These are phyloP conservation scores for Colinus virginianus DNA, from an alignment of 2,113 vertebrate genomes.

Conservation along the genomic window DNA sequence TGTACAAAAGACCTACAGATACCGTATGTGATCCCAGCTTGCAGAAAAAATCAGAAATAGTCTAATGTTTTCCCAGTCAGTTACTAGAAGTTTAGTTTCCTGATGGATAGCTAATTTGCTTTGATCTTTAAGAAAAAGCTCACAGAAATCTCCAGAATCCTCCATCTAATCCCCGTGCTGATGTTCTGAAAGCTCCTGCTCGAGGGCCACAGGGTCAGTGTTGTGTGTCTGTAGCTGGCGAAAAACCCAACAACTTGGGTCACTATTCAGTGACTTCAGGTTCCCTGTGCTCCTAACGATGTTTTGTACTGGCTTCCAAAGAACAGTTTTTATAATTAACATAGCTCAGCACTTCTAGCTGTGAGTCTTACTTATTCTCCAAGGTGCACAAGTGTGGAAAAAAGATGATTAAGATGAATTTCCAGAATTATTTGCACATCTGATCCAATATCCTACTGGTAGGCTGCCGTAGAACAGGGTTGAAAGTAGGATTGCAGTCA, in stretches of 20 bases:
- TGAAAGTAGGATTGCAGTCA: neutral
- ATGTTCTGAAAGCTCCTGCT: fast-evolving
- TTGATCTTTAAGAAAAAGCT: neutral
- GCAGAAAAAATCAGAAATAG: neutral
- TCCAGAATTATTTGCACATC: neutral
- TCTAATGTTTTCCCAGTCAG: neutral
- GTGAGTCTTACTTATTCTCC: constrained; percentile 16
- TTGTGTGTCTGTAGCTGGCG: neutral
- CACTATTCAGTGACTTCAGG: neutral
- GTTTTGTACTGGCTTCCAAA: neutral
- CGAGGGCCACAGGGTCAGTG: neutral
- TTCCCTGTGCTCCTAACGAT: neutral
- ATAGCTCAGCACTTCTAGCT: neutral
- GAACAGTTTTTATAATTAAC: constrained; percentile 17
- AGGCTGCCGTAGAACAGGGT: constrained; percentile 10
- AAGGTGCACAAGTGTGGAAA: neutral
- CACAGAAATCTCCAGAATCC: neutral
- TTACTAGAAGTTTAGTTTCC: neutral
- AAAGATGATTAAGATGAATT: neutral
- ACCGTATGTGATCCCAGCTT: neutral
- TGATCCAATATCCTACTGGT: neutral
- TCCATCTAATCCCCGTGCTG: neutral
- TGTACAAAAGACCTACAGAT: neutral
- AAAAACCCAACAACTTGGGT: neutral
- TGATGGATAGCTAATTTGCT: neutral